A percentile compares a stretch with the other conserved stretches of the same genome.
These are phyloP conservation scores for Geodia barretti DNA, from an alignment of 37 sponge, comb jelly and placozoan species.

Conservation along the genomic window DNA sequence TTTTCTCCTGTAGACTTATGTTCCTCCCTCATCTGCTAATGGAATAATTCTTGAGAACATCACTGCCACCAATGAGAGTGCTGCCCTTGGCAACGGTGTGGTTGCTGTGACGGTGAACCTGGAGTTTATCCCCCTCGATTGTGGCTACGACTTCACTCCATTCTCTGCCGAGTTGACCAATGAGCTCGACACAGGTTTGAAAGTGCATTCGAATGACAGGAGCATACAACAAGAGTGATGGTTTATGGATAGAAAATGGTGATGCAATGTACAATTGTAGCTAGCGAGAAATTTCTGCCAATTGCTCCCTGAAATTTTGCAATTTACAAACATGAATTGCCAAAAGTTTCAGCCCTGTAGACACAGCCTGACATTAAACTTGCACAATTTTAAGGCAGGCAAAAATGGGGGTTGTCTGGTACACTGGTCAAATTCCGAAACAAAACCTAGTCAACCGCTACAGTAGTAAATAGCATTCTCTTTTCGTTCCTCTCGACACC, in stretches of 20 bases:
- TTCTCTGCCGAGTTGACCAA: conserved; percentile 5
- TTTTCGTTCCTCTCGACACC: no score
- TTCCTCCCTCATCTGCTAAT: conserved; percentile 50
- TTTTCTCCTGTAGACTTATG: conserved; percentile 3
- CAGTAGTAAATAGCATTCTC: no score
- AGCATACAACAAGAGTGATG: background rate
- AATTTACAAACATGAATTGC: no score
- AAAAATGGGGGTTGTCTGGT: no score
- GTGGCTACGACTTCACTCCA: conserved; percentile 37
- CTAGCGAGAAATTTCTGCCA: no score
- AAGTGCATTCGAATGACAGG: no score
- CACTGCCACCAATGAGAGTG: background rate
- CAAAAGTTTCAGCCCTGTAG: background rate
- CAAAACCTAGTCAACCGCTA: no score
- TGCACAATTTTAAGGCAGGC: no score
- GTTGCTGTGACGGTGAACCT: conserved; percentile 10
- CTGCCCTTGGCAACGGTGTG: background rate
- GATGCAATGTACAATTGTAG: no score
- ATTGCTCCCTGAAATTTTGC: background rate
- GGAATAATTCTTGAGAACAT: conserved; percentile 36
- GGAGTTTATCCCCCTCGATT: conserved; percentile 39
- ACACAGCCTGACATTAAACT: no score
- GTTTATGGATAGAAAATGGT: no score
- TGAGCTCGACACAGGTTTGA: background rate
- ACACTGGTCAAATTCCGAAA: no score